Evolutionary conservation across 2,113 vertebrate species (phyloP).

Genomic region (Oncorhynchus keta): DNA sequence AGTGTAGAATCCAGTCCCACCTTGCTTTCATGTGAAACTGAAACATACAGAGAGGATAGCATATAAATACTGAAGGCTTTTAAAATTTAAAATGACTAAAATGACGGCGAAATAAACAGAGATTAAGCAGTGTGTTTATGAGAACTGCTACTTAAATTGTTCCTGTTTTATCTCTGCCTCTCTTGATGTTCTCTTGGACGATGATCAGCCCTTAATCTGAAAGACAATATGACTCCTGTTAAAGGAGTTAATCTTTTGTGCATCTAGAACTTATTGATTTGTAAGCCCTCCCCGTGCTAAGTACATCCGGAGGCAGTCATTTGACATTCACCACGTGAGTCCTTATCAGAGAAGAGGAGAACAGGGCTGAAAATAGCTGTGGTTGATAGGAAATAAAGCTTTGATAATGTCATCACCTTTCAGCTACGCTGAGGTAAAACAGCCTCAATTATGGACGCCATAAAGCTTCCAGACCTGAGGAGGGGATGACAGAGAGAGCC

Average conservation of each 20-base stretch:
- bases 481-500: background rate
- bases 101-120: background rate
- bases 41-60: background rate
- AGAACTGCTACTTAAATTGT: background rate
- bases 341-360: slow-evolving; percentile 19
- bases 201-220: background rate
- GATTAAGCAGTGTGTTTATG: background rate
- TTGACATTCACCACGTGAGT: slow-evolving; percentile 9
- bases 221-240: background rate
- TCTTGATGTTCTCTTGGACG: background rate
- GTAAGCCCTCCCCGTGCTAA: background rate
- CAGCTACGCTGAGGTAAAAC: background rate
- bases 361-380: slow-evolving; percentile 7
- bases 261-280: background rate
- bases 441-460: slow-evolving; percentile 35
- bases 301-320: slow-evolving; percentile 20
- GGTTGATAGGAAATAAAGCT: slow-evolving; percentile 39
- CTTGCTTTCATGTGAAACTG: background rate
- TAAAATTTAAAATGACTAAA: background rate
- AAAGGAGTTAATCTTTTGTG: background rate
- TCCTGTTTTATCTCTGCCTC: background rate
- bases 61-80: background rate
- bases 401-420: slow-evolving; percentile 46
- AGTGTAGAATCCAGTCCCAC: background rate
- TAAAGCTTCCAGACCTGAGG: slow-evolving; percentile 44